These are phyloP conservation scores for Chiroxiphia lanceolata DNA, from an alignment of 2,797 vertebrate genomes.

Conservation along the genomic window DNA sequence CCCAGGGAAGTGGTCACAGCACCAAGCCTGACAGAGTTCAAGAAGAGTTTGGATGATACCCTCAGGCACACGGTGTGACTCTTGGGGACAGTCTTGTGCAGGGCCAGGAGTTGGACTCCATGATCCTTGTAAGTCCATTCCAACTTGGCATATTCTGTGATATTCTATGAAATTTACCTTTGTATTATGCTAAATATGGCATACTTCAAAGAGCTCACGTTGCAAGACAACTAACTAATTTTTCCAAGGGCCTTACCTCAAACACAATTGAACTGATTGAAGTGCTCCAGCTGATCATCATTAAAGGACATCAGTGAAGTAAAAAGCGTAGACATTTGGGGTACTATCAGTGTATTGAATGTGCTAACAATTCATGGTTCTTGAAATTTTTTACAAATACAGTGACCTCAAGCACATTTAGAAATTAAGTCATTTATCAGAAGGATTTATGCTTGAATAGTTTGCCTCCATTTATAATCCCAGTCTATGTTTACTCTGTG, in stretches of 20 bases:
- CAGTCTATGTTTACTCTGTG: background rate
- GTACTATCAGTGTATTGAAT: background rate
- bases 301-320: background rate
- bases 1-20: background rate
- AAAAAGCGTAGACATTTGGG: background rate
- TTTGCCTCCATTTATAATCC: background rate
- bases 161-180: background rate
- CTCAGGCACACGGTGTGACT: background rate
- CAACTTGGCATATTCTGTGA: background rate
- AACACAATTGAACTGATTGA: background rate
- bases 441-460: conserved; percentile 37
- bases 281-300: background rate
- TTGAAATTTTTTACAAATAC: background rate
- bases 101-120: background rate
- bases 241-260: background rate
- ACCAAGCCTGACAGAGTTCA: background rate
- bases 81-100: background rate
- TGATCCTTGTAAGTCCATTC: background rate
- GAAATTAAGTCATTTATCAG: background rate
- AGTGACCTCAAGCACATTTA: background rate
- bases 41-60: background rate
- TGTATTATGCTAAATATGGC: background rate
- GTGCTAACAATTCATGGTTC: background rate
- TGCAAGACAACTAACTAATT: background rate
- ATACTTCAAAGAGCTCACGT: background rate